Evolutionary conservation across 2,888 invertebrate species (phyloP).

Genomic region (Hypomecis punctinalis): DNA sequence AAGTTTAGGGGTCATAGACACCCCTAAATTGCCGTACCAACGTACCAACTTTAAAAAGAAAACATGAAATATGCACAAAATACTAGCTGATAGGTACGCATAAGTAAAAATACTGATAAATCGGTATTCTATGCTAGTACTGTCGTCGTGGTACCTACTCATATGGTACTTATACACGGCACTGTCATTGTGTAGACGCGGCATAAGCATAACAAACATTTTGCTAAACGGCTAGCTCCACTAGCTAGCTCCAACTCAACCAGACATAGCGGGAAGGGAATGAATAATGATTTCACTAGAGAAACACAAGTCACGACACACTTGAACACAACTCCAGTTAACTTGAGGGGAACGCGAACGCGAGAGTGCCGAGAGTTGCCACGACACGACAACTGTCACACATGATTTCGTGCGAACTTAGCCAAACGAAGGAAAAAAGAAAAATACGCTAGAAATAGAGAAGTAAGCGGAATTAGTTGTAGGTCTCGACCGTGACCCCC

Average conservation of each 20-base stretch:
- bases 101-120: no score
- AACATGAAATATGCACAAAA: no score
- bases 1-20: no score
- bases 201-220: no score
- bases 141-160: no score
- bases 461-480: background rate
- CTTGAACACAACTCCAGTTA: background rate
- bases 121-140: no score
- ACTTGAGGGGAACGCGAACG: slow-evolving; percentile 1
- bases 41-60: no score
- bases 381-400: slow-evolving; percentile 5
- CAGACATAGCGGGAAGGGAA: slow-evolving; percentile 7
- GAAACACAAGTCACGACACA: slow-evolving; percentile 5
- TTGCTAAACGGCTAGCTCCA: background rate
- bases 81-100: no score
- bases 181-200: no score
- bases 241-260: background rate
- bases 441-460: background rate
- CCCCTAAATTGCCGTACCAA: no score
- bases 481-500: slow-evolving; percentile 20
- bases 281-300: slow-evolving; percentile 14
- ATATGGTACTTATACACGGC: no score
- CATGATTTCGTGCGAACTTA: slow-evolving; percentile 16
- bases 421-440: background rate
- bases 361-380: background rate